Evolutionary conservation across 2,888 invertebrate genomes (phyloP).

Genomic region (Tupiocoris notatus): DNA sequence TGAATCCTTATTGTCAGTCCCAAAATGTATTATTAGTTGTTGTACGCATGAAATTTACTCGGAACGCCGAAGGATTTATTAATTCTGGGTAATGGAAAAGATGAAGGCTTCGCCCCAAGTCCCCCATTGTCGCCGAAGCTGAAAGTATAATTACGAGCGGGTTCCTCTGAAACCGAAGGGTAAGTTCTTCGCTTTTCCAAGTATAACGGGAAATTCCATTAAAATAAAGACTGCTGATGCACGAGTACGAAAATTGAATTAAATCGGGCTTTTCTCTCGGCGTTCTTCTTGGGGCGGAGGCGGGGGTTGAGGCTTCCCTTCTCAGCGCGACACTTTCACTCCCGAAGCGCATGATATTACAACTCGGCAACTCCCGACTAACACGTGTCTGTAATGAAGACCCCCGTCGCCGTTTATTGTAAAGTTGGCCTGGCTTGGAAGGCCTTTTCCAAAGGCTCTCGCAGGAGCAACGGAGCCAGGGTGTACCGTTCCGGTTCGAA

Average conservation of each 20-base stretch:
- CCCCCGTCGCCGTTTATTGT: background rate
- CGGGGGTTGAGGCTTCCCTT: background rate
- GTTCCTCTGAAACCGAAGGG: background rate
- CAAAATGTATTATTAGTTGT: too few relatives aligned
- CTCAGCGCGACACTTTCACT: background rate
- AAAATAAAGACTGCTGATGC: constrained; percentile 36
- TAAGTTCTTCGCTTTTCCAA: background rate
- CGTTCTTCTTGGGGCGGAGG: constrained; percentile 7
- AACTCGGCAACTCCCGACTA: background rate
- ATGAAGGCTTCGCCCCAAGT: background rate
- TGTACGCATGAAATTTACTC: too few relatives aligned
- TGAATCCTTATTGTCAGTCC: too few relatives aligned
- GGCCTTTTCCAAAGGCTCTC: background rate
- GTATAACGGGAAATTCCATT: constrained; percentile 10
- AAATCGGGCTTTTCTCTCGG: constrained; percentile 10
- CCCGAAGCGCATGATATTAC: background rate
- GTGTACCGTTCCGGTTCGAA: background rate
- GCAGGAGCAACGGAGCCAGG: background rate
- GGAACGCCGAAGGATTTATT: background rate
- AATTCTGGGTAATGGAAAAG: background rate
- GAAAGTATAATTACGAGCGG: background rate
- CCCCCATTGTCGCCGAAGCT: background rate
- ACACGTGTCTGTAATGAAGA: background rate
- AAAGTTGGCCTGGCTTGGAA: background rate
- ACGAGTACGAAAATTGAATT: constrained; percentile 30